Evolutionary conservation across 2,888 invertebrate species (phyloP), one percentile per base, ranked within the genome.

Genomic region (Drosophila gaucha): DNA sequence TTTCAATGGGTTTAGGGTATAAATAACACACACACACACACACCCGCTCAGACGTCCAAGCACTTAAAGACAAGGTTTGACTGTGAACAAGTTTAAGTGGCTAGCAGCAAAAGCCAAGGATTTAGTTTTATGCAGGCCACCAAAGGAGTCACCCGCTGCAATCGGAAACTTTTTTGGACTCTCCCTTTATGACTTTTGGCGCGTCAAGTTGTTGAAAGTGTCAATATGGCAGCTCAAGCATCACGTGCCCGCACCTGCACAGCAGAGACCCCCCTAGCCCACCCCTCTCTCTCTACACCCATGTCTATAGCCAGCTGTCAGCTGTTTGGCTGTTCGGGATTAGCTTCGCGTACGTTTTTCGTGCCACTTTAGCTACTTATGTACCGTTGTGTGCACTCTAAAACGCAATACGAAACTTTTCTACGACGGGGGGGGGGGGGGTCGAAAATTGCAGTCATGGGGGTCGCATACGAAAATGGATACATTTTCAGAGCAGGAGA

Each of bases 31-130:
- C 24, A 49, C 49, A 38, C 58, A 41, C 35, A 12, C 22, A 14
- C 26, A n/a, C 24, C n/a, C 10, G 24, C 26, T 41, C 67, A 68
- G 82, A 78, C 78, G 74, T 80, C 66, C 50, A 69, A 73, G 69
- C 79, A 84, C 84, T 84, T 84, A 80, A 79, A 80, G 79, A 64
- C 46, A 59, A 64, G 73, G 66, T 86, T 76, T 69, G 71, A 46
- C 65, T 89, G 89, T 80, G 86, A 89, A 86, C 87, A 89, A 89
- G 88, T 89, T 89, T 86, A 89, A 89, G 89, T 89, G 89, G 89
- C 88, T 76, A 78, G 79, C 83, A 22, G 33, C 80, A 74, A 85
- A 88, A 85, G 86, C 86, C 86, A 72, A 69, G 86, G 89, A 89
- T 89, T 89, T 89, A 85, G 69, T 85, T 86, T 80, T 83, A 82